Conservation (phyloP, 2,113 vertebrate genomes). For the Bubo scandiacus region DNA sequence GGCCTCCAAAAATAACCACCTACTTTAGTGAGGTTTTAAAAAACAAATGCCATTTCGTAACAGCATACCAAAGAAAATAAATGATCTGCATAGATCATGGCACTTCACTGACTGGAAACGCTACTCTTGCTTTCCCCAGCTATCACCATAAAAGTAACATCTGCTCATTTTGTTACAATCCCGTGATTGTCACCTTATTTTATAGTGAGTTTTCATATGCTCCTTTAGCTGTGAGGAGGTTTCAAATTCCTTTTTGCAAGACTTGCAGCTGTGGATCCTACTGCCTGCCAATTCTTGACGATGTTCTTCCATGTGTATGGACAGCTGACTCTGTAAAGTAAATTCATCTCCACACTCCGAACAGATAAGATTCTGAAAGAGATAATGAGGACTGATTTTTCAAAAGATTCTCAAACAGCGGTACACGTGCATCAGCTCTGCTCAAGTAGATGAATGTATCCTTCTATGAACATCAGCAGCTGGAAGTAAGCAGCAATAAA, state of each 20-base stretch:
- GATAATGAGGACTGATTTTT: conserved; percentile 27
- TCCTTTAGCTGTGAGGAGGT: conserved; percentile 85
- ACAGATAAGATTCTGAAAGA: conserved; percentile 91
- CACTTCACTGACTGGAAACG: not conserved
- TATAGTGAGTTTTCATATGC: conserved; percentile 90
- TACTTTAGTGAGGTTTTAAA: not conserved
- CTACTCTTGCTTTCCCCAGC: not conserved
- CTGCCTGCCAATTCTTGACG: conserved; percentile 87
- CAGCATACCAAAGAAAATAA: not conserved
- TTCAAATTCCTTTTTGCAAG: conserved; percentile 88
- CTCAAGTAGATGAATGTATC: not conserved
- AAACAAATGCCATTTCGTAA: not conserved
- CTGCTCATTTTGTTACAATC: conserved; percentile 7
- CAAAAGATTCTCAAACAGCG: not conserved
- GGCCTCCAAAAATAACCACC: not conserved
- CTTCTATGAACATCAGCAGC: not conserved
- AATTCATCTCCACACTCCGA: conserved; percentile 97
- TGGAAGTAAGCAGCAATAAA: not conserved
- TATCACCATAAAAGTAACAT: not conserved
- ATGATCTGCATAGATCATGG: not conserved
- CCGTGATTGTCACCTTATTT: conserved; percentile 81
- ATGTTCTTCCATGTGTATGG: conserved; percentile 92
- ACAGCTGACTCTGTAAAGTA: conserved; percentile 93
- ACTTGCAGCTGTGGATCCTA: conserved; percentile 85
- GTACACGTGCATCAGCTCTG: not conserved